Percentiles rank a stretch among this genome's conserved stretches.
Evolutionary conservation across 2,888 invertebrate species (phyloP).

Genomic region (Loripinus fragilis): DNA sequence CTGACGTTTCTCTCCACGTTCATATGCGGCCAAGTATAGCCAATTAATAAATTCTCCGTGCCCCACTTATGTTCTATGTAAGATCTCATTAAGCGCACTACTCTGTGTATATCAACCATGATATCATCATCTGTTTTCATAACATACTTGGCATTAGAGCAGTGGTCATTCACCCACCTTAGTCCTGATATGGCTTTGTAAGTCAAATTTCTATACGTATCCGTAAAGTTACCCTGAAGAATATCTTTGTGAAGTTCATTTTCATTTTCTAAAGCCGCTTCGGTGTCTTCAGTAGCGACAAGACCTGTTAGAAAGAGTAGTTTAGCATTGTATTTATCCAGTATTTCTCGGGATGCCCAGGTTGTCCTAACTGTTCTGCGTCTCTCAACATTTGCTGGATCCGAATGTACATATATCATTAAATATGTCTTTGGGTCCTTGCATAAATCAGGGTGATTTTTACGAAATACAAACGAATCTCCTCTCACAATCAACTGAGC

Average conservation of each 20-base stretch:
- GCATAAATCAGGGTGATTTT: conserved; percentile 42
- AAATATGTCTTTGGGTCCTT: conserved; percentile 56
- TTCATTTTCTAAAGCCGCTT: conserved; percentile 74
- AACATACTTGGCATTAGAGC: conserved; percentile 79
- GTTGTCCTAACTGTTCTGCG: conserved; percentile 77
- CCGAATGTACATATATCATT: conserved; percentile 80
- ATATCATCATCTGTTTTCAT: conserved; percentile 84
- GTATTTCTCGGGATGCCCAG: conserved; percentile 75
- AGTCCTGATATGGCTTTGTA: conserved; percentile 83
- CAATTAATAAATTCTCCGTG: conserved; percentile 66
- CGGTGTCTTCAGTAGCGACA: conserved; percentile 59
- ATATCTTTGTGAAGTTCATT: conserved; percentile 77
- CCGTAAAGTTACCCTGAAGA: conserved; percentile 82
- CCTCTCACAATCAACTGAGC: conserved; percentile 32
- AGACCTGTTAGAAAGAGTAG: conserved; percentile 80
- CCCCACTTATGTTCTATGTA: conserved; percentile 59
- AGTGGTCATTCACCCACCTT: conserved; percentile 83
- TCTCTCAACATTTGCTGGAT: conserved; percentile 77
- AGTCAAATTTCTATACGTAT: conserved; percentile 84
- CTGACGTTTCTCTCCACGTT: conserved; percentile 81
- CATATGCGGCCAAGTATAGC: conserved; percentile 81
- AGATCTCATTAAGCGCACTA: conserved; percentile 62
- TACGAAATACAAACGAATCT: conserved; percentile 24
- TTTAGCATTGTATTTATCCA: conserved; percentile 67
- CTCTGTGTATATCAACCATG: conserved; percentile 84